Percentiles rank a stretch among this genome's conserved stretches.
Conservation (phyloP, 2,888 invertebrate species). For the Caenorhabditis imperialis region DNA sequence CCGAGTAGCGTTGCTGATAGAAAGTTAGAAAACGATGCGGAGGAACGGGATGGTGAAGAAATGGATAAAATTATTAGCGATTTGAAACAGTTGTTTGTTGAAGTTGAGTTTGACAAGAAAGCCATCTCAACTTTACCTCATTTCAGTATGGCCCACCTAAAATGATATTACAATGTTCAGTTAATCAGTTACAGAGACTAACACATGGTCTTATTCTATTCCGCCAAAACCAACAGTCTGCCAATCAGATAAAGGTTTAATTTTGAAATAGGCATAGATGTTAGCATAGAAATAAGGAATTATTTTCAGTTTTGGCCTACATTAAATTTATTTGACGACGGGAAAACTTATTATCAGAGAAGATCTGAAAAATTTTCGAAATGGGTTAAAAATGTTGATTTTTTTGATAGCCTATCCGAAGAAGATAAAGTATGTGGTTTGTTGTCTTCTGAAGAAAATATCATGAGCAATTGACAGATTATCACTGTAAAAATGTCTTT, state of each 20-base stretch:
- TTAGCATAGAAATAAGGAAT: background rate
- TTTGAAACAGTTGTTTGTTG: conserved; percentile 42
- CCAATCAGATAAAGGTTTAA: conserved; percentile 32
- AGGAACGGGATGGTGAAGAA: conserved; percentile 20
- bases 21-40: conserved; percentile 26
- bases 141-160: conserved; percentile 45
- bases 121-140: background rate
- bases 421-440: conserved; percentile 28
- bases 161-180: conserved; percentile 36
- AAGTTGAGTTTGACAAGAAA: conserved; percentile 8
- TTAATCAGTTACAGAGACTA: conserved; percentile 41
- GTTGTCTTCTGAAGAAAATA: no score
- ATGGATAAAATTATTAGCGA: conserved; percentile 47
- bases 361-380: conserved; percentile 41
- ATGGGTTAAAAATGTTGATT: conserved; percentile 42
- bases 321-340: conserved; percentile 26
- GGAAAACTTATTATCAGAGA: conserved; percentile 24
- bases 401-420: conserved; percentile 30
- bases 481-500: conserved; percentile 38
- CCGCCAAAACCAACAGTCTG: conserved; percentile 39
- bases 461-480: no score
- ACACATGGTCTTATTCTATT: conserved; percentile 26
- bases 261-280: background rate
- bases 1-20: conserved; percentile 25
- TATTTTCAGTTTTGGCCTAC: conserved; percentile 37